Conservation (phyloP, 2,113 vertebrate species). For the Uria lomvia region DNA sequence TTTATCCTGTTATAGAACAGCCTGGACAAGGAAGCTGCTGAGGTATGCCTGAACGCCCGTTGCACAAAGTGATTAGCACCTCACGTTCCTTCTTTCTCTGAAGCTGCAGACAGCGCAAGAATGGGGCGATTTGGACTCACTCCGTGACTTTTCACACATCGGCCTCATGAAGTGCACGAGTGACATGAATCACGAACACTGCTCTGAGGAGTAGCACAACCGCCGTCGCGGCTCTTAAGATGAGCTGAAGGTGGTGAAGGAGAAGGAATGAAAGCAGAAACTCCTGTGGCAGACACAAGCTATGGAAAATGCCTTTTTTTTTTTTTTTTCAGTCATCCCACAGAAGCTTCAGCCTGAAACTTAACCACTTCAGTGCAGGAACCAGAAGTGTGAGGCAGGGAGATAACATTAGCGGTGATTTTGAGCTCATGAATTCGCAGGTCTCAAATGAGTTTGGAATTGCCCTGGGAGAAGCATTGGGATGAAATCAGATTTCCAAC, state of each 20-base stretch:
- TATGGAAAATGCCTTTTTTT: neutral
- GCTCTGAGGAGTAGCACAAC: neutral
- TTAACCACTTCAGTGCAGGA: neutral
- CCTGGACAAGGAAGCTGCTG: neutral
- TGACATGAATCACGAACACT: fast-evolving
- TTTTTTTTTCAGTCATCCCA: neutral
- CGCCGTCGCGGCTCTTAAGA: neutral
- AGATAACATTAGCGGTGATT: neutral
- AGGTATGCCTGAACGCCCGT: neutral
- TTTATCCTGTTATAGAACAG: conserved; percentile 8
- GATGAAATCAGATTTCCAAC: neutral
- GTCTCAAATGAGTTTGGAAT: neutral
- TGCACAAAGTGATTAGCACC: neutral
- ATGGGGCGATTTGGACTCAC: neutral
- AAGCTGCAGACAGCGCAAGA: neutral
- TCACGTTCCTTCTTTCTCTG: neutral
- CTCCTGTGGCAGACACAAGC: fast-evolving
- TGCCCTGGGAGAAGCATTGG: neutral
- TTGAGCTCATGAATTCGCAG: neutral
- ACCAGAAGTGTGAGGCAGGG: neutral
- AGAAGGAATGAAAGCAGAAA: neutral
- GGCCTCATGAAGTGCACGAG: fast-evolving
- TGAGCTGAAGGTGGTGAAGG: neutral
- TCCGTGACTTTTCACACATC: fast-evolving
- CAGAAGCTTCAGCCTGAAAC: neutral